A percentile compares a stretch with the other conserved stretches of the same genome.
Conservation (phyloP, 2,888 invertebrate genomes). For the Eurois occulta region DNA sequence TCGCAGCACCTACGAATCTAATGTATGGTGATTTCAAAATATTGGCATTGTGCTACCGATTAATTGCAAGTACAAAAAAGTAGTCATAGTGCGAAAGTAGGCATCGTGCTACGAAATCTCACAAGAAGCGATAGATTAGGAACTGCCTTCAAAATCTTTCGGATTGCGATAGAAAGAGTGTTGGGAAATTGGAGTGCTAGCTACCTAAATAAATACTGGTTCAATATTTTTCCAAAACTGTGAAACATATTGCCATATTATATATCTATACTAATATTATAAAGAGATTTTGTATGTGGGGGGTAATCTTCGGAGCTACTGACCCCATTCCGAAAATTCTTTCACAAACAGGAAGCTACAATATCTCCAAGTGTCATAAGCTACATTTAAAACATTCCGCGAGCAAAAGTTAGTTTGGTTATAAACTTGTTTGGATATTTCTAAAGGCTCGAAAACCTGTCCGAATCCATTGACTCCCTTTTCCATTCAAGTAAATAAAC, state of each 20-base stretch:
- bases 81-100: too few relatives aligned
- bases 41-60: too few relatives aligned
- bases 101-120: too few relatives aligned
- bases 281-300: background rate
- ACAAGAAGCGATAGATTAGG: too few relatives aligned
- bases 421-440: background rate
- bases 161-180: too few relatives aligned
- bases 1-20: too few relatives aligned
- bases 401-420: background rate
- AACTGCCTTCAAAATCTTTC: too few relatives aligned
- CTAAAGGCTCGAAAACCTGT: constrained; percentile 16
- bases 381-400: background rate
- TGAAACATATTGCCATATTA: background rate
- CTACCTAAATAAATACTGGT: background rate
- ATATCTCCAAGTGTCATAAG: background rate
- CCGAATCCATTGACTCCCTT: constrained; percentile 4
- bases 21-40: too few relatives aligned
- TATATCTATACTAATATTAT: too few relatives aligned
- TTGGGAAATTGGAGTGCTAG: too few relatives aligned
- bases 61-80: too few relatives aligned
- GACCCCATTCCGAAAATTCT: background rate
- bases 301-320: background rate
- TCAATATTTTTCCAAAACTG: background rate
- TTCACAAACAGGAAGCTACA: background rate
- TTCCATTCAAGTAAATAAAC: constrained; percentile 35